Percentiles rank a stretch among this genome's conserved stretches.
Conservation (phyloP, 2,113 vertebrate species). For the Cryptotis parvus region DNA sequence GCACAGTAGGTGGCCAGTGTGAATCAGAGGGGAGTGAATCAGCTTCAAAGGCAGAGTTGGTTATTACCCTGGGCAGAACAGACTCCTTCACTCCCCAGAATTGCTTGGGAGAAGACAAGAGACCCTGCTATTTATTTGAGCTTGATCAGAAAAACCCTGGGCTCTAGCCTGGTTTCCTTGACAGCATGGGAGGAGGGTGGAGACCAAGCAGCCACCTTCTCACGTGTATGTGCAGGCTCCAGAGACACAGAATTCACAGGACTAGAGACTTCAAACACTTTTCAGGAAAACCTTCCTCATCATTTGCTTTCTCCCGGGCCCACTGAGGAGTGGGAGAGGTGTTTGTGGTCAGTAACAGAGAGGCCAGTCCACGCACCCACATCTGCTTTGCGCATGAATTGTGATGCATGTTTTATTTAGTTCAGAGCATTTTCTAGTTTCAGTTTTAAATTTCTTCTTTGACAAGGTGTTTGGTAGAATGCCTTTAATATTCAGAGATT, state of each 20-base stretch:
- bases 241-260: background rate
- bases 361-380: background rate
- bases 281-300: background rate
- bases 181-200: background rate
- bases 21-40: background rate
- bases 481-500: background rate
- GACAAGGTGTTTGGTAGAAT: background rate
- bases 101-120: background rate
- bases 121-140: background rate
- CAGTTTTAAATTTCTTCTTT: background rate
- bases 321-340: background rate
- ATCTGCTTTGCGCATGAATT: background rate
- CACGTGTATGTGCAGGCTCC: background rate
- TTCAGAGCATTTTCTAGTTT: conserved; percentile 25
- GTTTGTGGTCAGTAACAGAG: background rate
- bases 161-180: background rate
- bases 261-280: background rate
- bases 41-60: background rate
- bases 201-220: background rate
- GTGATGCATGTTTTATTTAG: background rate
- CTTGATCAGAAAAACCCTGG: background rate
- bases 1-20: background rate
- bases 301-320: background rate
- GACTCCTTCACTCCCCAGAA: background rate
- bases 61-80: background rate